Evolutionary conservation across 2,797 vertebrate species (phyloP), one percentile per base, ranked within the genome.

Genomic region (Acipenser oxyrinchus): DNA sequence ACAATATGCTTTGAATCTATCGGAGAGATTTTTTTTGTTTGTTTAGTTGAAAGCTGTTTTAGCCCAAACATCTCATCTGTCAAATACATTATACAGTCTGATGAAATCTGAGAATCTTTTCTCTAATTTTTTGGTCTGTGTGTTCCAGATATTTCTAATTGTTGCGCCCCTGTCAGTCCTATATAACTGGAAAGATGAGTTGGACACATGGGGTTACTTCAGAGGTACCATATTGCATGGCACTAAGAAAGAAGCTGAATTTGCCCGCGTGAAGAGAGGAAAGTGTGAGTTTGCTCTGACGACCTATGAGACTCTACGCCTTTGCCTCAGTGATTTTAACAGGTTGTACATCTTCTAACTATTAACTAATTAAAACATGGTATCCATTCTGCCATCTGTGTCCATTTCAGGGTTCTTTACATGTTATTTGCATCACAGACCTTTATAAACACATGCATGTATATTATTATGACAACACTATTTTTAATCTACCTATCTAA

Each of bases 131-230:
- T 53, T 8, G 8, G 51, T 53, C 51, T 12, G 3, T 12, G 8
- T 53, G 8, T n/a, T 63, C 69, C 74, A 99, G 96, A 83, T 89
- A 69, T 98, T 98, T 70, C 89, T 98, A 48, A 91, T 99, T 76
- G 94, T 99, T 73, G 89, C 96, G 18, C 96, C 96, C 3, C 87
- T 99, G 70, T 98, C 96, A 63, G 90, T 99, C 62, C 88, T 99
- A 53, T 98, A 95, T 76, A 97, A 98, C 78, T 99, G 96, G 96
- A 98, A 90, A 75, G 93, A 99, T 81, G 96, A 99, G 72, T 77
- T 99, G 73, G 93, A 98, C 51, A 95, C 92, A 0, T 98, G 95
- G 96, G 95, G 96, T 13, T 89, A 99, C 82, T 98, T 99, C 73
- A 93, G 84, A 75, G 80, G 86, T 23, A 87, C 79, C 67, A 66